Conservation (phyloP, 37 sponge, comb jelly and placozoan species). For the Ephydatia muelleri region DNA sequence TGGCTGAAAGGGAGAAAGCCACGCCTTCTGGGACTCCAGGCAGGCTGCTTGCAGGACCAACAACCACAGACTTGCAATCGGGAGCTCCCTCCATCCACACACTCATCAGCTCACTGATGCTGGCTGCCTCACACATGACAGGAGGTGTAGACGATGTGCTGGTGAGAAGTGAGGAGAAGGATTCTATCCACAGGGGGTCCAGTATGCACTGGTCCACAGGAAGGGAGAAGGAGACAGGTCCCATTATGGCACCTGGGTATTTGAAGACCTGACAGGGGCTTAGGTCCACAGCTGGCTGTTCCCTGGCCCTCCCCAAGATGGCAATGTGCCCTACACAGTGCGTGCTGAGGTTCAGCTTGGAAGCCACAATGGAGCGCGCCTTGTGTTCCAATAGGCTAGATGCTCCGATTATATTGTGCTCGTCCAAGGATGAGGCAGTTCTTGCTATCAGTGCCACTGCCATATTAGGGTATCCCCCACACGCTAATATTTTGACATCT, state of each 20-base stretch:
- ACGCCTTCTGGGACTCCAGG: slow-evolving; percentile 22
- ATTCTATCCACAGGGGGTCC: slow-evolving; percentile 57
- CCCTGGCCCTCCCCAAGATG: slow-evolving; percentile 18
- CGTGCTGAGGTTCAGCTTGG: slow-evolving; percentile 39
- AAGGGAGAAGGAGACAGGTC: slow-evolving; percentile 57
- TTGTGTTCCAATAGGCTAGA: slow-evolving; percentile 39
- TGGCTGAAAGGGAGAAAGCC: slow-evolving; percentile 33
- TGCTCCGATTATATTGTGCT: slow-evolving; percentile 28
- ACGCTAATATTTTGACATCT: slow-evolving; percentile 43
- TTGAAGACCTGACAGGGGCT: slow-evolving; percentile 17
- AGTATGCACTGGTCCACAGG: slow-evolving; percentile 48
- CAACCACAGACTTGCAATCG: slow-evolving; percentile 34
- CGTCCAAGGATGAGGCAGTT: slow-evolving; percentile 23
- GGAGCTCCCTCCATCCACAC: neutral
- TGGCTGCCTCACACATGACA: neutral
- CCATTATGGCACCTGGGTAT: slow-evolving; percentile 56
- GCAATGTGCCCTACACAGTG: slow-evolving; percentile 38
- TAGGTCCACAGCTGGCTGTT: neutral
- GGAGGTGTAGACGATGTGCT: neutral
- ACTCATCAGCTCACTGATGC: neutral
- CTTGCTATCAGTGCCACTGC: slow-evolving; percentile 53
- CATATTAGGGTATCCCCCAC: slow-evolving; percentile 46
- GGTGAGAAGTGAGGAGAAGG: neutral
- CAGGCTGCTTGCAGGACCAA: neutral
- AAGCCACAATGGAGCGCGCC: slow-evolving; percentile 57